Conservation (phyloP, 1,140 invertebrate species). For the Nylanderia fulva region DNA sequence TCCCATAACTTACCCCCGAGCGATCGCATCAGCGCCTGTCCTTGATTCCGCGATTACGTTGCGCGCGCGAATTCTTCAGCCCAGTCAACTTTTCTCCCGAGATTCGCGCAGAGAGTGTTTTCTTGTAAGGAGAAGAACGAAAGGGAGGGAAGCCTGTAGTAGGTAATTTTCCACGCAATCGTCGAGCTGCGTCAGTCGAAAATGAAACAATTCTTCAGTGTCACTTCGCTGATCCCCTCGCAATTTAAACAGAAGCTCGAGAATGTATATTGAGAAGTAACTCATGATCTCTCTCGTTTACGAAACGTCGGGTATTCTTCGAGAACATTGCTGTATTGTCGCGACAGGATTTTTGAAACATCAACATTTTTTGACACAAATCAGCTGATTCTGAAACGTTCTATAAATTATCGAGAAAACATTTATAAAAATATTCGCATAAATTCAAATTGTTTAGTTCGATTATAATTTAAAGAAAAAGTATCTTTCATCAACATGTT, state of each 20-base stretch:
- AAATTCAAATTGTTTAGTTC: too few relatives aligned
- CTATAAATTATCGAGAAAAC: too few relatives aligned
- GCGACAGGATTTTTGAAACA: background rate
- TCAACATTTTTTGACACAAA: background rate
- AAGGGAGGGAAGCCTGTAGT: conserved; percentile 34
- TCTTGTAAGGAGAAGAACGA: background rate
- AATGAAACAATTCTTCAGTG: conserved; percentile 74
- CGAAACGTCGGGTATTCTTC: conserved; percentile 47
- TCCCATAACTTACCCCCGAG: conserved; percentile 50
- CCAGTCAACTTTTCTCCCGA: background rate
- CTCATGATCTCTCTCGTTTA: conserved; percentile 53
- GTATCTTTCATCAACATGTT: background rate
- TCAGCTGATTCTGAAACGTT: background rate
- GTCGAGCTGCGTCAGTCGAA: conserved; percentile 59
- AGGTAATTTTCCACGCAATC: conserved; percentile 70
- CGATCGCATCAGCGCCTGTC: conserved; percentile 41
- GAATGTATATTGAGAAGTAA: conserved; percentile 63
- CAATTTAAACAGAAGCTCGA: conserved; percentile 65
- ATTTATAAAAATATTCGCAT: too few relatives aligned
- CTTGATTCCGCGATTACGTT: conserved; percentile 48
- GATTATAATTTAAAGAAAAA: too few relatives aligned
- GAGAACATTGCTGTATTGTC: conserved; percentile 5
- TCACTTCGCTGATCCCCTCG: conserved; percentile 63
- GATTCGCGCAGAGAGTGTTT: conserved; percentile 12
- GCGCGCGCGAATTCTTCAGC: conserved; percentile 19